A percentile compares a stretch with the other conserved stretches of the same genome.
These are phyloP conservation scores for Leptoclinus maculatus DNA, from an alignment of 2,797 vertebrate genomes.

Conservation along the genomic window DNA sequence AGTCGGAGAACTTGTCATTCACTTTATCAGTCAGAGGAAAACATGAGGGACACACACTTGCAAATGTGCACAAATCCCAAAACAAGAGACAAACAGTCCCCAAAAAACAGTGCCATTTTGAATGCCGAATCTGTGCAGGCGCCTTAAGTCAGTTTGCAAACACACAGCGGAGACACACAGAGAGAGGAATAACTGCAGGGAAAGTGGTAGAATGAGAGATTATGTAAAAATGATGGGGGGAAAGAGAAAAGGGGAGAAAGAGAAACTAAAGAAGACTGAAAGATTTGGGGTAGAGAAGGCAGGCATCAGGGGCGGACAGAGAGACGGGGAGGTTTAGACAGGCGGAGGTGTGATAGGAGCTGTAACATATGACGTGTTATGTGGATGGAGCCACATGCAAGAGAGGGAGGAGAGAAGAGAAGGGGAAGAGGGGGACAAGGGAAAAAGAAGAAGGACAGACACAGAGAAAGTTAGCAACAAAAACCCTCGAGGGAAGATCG, in stretches of 20 bases:
- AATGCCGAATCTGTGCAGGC: conserved; percentile 24
- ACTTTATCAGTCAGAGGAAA: conserved; percentile 26
- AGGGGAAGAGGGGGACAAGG: not conserved
- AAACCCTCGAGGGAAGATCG: conserved; percentile 31
- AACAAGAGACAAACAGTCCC: conserved; percentile 12
- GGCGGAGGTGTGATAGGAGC: conserved; percentile 44
- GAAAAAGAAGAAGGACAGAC: conserved; percentile 2
- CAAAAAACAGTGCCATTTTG: conserved; percentile 26
- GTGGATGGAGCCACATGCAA: conserved; percentile 43
- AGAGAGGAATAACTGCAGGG: conserved; percentile 27
- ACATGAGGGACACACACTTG: conserved; percentile 18
- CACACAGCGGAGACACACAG: conserved; percentile 8
- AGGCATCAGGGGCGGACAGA: conserved; percentile 21
- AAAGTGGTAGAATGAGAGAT: conserved; percentile 13
- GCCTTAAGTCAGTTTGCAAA: conserved; percentile 30
- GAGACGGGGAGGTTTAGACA: conserved; percentile 50
- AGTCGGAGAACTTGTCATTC: conserved; percentile 41
- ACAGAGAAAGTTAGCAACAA: conserved; percentile 32
- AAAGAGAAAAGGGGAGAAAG: not conserved
- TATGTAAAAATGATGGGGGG: not conserved
- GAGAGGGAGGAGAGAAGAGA: not conserved
- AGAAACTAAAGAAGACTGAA: conserved; percentile 37
- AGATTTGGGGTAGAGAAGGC: conserved; percentile 35
- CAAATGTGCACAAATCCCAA: not conserved
- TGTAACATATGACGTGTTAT: conserved; percentile 39